phyloP scores from a whole-genome alignment of 2,888 invertebrate genomes.

The Cepaea hortensis region DNA sequence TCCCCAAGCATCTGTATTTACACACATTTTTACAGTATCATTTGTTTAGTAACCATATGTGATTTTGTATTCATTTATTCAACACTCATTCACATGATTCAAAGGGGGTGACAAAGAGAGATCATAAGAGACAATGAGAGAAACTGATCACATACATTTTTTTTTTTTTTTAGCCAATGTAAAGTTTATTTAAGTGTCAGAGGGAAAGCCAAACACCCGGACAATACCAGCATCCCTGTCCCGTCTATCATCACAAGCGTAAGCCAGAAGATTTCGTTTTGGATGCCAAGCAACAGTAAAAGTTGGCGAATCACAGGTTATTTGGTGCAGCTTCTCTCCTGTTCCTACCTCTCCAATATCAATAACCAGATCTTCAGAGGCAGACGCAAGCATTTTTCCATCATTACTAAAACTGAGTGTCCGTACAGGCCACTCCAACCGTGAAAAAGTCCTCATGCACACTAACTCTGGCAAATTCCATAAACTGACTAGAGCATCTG shows the following conservation, averaged over 20 bases:
- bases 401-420: constrained; percentile 97
- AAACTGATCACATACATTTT: too few species aligned
- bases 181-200: constrained; percentile 55
- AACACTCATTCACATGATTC: too few species aligned
- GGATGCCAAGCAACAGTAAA: constrained; percentile 98
- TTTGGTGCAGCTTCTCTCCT: constrained; percentile 83
- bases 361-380: constrained; percentile 96
- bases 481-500: constrained; percentile 96
- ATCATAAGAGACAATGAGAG: too few species aligned
- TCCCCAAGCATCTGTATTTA: too few species aligned
- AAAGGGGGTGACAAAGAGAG: too few species aligned
- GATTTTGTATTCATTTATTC: too few species aligned
- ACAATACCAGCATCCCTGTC: constrained; percentile 89
- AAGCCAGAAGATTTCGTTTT: constrained; percentile 87
- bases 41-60: too few species aligned
- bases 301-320: constrained; percentile 93
- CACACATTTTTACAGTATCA: too few species aligned
- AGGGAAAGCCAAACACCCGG: constrained; percentile 91
- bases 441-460: constrained; percentile 92
- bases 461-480: constrained; percentile 97
- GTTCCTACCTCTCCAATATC: constrained; percentile 96
- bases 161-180: too few species aligned
- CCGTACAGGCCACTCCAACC: constrained; percentile 97
- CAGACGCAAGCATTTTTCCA: constrained; percentile 93
- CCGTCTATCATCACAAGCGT: constrained; percentile 93